Evolutionary conservation across 2,797 vertebrate genomes (phyloP).

Genomic region (Silurus aristotelis): DNA sequence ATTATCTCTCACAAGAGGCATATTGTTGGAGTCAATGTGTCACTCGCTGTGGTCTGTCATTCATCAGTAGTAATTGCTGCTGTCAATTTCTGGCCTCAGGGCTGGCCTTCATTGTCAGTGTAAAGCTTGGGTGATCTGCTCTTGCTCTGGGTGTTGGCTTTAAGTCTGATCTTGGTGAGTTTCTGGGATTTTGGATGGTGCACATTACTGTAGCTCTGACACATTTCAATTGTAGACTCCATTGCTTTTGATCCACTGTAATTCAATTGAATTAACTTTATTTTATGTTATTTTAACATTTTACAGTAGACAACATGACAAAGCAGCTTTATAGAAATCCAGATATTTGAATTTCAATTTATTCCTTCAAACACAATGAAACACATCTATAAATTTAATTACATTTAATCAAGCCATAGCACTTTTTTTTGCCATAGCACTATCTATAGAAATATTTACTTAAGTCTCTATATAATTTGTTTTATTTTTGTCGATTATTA

Average conservation of each 20-base stretch:
- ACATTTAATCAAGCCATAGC: no score
- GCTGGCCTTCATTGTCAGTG: neutral
- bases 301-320: neutral
- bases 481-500: neutral
- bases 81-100: conserved; percentile 23
- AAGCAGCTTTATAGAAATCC: neutral
- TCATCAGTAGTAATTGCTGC: conserved; percentile 36
- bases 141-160: conserved; percentile 13
- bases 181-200: neutral
- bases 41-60: conserved; percentile 25
- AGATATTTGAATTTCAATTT: neutral
- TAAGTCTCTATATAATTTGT: neutral
- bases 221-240: neutral
- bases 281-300: neutral
- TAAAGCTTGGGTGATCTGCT: neutral
- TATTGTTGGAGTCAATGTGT: conserved; percentile 28
- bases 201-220: neutral
- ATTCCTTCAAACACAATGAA: neutral
- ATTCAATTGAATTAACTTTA: neutral
- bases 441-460: neutral
- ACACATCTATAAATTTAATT: neutral
- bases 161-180: neutral
- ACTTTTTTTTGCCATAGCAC: no score
- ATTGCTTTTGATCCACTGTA: no score
- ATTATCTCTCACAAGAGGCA: conserved; percentile 16